A percentile compares a stretch with the other conserved stretches of the same genome.
Conservation (phyloP, 2,113 vertebrate genomes). For the Stegastes partitus region DNA sequence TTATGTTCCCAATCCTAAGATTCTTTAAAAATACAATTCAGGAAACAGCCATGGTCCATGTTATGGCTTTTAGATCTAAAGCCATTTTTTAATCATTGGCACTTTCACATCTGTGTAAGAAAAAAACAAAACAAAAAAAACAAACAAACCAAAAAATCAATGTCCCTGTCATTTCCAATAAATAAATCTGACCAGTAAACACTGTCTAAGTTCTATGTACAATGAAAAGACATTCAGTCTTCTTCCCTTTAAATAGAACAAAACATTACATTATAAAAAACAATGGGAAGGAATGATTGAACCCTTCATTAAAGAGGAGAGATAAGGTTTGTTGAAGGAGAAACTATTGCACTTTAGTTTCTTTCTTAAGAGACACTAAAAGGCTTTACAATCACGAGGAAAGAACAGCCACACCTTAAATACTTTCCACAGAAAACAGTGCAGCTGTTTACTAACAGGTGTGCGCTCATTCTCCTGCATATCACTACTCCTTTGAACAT, state of each 20-base stretch:
- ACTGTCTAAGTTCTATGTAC: slow-evolving; percentile 59
- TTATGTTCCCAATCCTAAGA: slow-evolving; percentile 75
- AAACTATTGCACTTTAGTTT: slow-evolving; percentile 83
- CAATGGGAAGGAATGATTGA: slow-evolving; percentile 64
- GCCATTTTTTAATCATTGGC: slow-evolving; percentile 65
- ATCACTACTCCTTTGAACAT: background rate
- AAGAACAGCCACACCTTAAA: slow-evolving; percentile 23
- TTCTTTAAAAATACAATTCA: slow-evolving; percentile 68
- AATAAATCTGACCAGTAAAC: slow-evolving; percentile 66
- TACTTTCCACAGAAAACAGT: slow-evolving; percentile 25
- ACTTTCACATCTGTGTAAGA: slow-evolving; percentile 69
- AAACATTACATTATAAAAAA: slow-evolving; percentile 76
- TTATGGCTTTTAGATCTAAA: slow-evolving; percentile 50
- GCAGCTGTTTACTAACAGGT: slow-evolving; percentile 9
- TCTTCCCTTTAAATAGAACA: slow-evolving; percentile 60
- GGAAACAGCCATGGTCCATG: slow-evolving; percentile 56
- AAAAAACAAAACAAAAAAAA: too few species aligned
- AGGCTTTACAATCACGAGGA: slow-evolving; percentile 58
- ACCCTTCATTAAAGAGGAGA: slow-evolving; percentile 51
- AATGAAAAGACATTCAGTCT: slow-evolving; percentile 29
- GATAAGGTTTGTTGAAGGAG: slow-evolving; percentile 64
- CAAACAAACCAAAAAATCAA: too few species aligned
- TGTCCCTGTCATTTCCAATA: slow-evolving; percentile 71
- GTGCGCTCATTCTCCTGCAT: background rate
- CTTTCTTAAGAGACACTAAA: slow-evolving; percentile 52